Percentiles rank a stretch among this genome's conserved stretches.
phyloP scores from a whole-genome alignment of 2,888 invertebrate genomes.

The Drosophila monieri region DNA sequence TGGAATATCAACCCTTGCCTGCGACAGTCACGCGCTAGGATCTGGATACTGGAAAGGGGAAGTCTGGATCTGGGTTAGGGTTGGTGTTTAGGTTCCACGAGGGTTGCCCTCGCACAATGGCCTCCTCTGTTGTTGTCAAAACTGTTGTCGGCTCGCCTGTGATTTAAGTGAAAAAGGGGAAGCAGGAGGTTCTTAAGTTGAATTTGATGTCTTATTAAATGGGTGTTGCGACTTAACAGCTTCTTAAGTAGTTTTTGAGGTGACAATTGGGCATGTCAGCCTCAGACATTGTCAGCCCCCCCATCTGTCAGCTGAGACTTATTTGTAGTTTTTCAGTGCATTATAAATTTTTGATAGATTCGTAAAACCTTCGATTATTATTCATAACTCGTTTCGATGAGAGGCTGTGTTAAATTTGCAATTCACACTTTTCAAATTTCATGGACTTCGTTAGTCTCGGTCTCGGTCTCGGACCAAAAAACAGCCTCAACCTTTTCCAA shows the following conservation, averaged over 20 bases:
- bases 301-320: neutral
- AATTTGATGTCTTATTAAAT: constrained; percentile 76
- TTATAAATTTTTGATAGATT: constrained; percentile 37
- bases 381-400: constrained; percentile 73
- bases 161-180: constrained; percentile 36
- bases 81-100: constrained; percentile 18
- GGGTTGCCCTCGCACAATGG: constrained; percentile 33
- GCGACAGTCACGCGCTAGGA: constrained; percentile 64
- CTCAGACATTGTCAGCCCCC: neutral
- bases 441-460: constrained; percentile 77
- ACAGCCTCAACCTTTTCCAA: constrained; percentile 32
- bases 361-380: constrained; percentile 64
- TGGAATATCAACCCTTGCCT: constrained; percentile 57
- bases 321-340: neutral
- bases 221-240: constrained; percentile 62
- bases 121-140: constrained; percentile 56
- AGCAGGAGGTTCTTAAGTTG: constrained; percentile 59
- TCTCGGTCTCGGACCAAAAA: constrained; percentile 21
- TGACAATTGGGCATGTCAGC: constrained; percentile 55
- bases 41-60: constrained; percentile 12
- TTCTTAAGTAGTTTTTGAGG: constrained; percentile 65
- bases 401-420: constrained; percentile 74
- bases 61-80: too few species aligned
- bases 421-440: constrained; percentile 80
- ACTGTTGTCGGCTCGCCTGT: constrained; percentile 55